phyloP scores from a whole-genome alignment of 1,140 invertebrate genomes.

The Halictus rubicundus region DNA sequence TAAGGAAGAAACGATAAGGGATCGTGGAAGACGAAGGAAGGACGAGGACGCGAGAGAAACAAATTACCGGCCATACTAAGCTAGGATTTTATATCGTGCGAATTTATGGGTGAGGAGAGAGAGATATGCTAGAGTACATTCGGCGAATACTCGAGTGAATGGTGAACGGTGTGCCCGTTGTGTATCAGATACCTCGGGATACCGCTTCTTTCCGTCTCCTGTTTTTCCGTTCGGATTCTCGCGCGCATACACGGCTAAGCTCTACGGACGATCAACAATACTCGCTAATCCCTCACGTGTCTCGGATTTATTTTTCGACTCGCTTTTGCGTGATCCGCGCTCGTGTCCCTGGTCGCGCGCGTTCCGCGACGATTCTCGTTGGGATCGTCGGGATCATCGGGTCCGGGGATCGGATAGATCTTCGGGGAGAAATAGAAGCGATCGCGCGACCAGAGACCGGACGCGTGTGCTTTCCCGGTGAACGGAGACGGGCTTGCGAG shows the following conservation, averaged over 20 bases:
- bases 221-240: conserved; percentile 20
- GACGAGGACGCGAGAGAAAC: conserved; percentile 61
- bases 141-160: conserved; percentile 45
- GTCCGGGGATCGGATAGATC: no score
- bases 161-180: conserved; percentile 12
- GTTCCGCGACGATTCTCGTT: no score
- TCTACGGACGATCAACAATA: conserved; percentile 40
- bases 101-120: conserved; percentile 38
- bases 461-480: conserved; percentile 23
- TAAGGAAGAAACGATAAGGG: no score
- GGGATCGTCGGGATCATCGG: no score
- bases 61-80: conserved; percentile 78
- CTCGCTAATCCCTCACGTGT: conserved; percentile 52
- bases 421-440: no score
- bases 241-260: conserved; percentile 5
- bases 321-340: conserved; percentile 49
- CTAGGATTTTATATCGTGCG: conserved; percentile 75
- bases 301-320: conserved; percentile 63
- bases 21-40: background rate
- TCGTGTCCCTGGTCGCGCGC: conserved; percentile 14
- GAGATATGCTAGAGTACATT: conserved; percentile 35
- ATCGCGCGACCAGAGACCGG: background rate
- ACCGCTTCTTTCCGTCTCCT: conserved; percentile 33
- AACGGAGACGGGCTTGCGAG: conserved; percentile 29
- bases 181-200: conserved; percentile 27